Evolutionary conservation across 2,888 invertebrate genomes (phyloP), one percentile per base, ranked within the genome.

Genomic region (Empis stercorea): DNA sequence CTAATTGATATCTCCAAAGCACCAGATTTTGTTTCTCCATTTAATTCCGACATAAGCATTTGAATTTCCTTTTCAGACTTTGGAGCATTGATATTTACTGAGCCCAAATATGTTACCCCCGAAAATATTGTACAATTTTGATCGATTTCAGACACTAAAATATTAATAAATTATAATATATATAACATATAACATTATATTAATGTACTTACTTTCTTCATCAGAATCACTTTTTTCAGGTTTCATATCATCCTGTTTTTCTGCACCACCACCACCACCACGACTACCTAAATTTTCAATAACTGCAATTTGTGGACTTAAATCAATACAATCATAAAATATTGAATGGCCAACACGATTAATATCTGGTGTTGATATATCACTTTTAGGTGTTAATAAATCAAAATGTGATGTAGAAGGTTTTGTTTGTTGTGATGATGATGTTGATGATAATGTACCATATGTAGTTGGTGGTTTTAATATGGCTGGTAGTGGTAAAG

Each of bases 51-150:
- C 87, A 96, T 95, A 64, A 93, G 93, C 45, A 86, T 76, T 65
- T 92, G 91, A 52, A 96, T 93, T 72, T 95, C 94, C 10, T 74
- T 73, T 70, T 95, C 94, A 16, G 88, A 91, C 66, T 93, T 87
- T 1, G 95, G 94, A 11, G 91, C 87, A 62, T 87, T 85, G 57
- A 96, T 92, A 55, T 84, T 81, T 46, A 91, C 87, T 11, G 91
- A 86, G 39, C 95, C 95, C 56, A 96, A 75, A 72, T 95, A 95
- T 50, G 88, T 87, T 39, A 96, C 89, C 1, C 91, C 88, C 61
- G 88, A 85, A 72, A 94, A 94, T 60, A 91, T 84, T 14, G 91
- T 88, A 66, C 87, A 88, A 55, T 89, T 88, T 71, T 89, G 87
- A 66, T 87, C 85, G 54, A 85, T 81, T 66, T 87, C 85, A 60